A percentile compares a stretch with the other conserved stretches of the same genome.
These are phyloP conservation scores for Andricus curvator DNA, from an alignment of 2,888 invertebrate genomes.

Conservation along the genomic window DNA sequence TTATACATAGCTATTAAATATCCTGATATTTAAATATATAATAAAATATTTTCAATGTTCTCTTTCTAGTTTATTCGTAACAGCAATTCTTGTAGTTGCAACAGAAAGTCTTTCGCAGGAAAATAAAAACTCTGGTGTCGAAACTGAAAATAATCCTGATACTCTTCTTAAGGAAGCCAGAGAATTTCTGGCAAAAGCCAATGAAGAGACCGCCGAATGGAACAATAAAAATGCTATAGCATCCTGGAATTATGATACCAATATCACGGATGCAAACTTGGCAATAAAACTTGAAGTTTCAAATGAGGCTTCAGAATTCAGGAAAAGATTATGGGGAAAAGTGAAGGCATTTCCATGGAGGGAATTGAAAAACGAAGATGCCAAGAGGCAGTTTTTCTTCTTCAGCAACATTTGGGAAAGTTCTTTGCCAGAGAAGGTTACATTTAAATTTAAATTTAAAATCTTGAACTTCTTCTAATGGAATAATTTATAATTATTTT, in stretches of 20 bases:
- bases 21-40: no score
- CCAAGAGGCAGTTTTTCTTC: conserved; percentile 87
- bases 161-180: conserved; percentile 79
- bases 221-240: conserved; percentile 82
- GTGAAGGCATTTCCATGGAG: conserved; percentile 87
- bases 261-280: conserved; percentile 87
- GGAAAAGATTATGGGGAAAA: conserved; percentile 84
- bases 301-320: conserved; percentile 79
- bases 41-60: not conserved
- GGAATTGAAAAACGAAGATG: conserved; percentile 83
- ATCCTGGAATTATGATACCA: conserved; percentile 88
- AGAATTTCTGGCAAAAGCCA: conserved; percentile 80
- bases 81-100: not conserved
- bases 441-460: no score
- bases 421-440: conserved; percentile 84
- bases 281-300: conserved; percentile 79
- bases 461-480: no score
- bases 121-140: not conserved
- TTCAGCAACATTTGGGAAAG: conserved; percentile 86
- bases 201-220: conserved; percentile 81
- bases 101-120: not conserved
- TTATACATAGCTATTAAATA: no score
- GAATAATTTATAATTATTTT: not conserved
- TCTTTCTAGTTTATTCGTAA: no score
- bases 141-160: not conserved